Conservation (phyloP, 2,113 vertebrate species). For the Pelvicachromis taeniatus region DNA sequence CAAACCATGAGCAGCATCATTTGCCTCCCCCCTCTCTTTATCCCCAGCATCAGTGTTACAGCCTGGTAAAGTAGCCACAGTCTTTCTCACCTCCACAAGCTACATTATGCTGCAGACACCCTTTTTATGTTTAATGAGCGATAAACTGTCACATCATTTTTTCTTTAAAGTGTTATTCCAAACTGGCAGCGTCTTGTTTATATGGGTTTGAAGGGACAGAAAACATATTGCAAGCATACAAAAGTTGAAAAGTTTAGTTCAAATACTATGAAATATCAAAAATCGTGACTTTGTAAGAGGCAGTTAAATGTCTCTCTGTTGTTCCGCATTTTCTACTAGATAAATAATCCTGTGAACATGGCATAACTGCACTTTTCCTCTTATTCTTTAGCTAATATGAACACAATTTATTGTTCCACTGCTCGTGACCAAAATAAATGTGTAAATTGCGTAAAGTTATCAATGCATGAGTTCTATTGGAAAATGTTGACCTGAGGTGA, state of each 20-base stretch:
- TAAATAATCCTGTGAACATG: not conserved
- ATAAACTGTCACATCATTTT: not conserved
- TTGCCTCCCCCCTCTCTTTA: too few species aligned
- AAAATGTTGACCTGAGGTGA: not conserved
- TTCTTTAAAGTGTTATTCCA: not conserved
- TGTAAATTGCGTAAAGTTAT: too few species aligned
- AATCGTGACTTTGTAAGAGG: not conserved
- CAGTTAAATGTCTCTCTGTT: not conserved
- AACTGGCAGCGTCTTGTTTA: not conserved
- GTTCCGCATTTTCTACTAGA: not conserved
- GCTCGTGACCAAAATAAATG: too few species aligned
- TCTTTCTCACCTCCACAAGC: not conserved
- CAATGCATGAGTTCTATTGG: not conserved
- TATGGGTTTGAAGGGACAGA: accelerated
- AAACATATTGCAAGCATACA: not conserved
- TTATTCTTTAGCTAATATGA: not conserved
- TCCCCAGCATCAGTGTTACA: not conserved
- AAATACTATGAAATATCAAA: not conserved
- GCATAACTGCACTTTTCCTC: not conserved
- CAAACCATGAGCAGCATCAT: too few species aligned
- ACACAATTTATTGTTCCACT: too few species aligned
- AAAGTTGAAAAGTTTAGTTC: too few species aligned
- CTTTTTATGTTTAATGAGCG: not conserved
- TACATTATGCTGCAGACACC: not conserved
- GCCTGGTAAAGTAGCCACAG: not conserved